These are phyloP conservation scores for Galaxias olidus DNA, from an alignment of 2,797 vertebrate species.

Conservation along the genomic window DNA sequence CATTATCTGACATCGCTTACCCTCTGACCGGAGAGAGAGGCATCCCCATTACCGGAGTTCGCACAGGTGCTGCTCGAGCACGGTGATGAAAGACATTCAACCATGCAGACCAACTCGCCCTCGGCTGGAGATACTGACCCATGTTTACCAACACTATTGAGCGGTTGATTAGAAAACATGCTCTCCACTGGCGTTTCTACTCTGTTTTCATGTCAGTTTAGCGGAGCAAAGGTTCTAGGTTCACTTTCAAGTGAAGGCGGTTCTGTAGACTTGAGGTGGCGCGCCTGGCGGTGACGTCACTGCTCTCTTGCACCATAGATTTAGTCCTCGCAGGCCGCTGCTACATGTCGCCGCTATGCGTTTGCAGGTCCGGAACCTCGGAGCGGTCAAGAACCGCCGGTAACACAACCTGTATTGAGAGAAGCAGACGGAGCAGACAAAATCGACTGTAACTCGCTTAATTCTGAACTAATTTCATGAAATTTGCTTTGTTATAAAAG, in stretches of 20 bases:
- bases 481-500: too few relatives aligned
- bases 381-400: too few relatives aligned
- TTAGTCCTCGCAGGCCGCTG: too few relatives aligned
- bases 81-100: constrained; percentile 41
- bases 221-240: constrained; percentile 54
- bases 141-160: constrained; percentile 30
- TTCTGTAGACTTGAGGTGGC: too few relatives aligned
- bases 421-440: too few relatives aligned
- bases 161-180: constrained; percentile 57
- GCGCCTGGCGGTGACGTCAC: too few relatives aligned
- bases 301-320: too few relatives aligned
- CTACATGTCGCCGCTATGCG: too few relatives aligned
- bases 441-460: too few relatives aligned
- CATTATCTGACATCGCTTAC: background rate
- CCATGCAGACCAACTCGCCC: constrained; percentile 66
- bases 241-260: background rate
- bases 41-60: background rate
- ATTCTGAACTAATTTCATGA: too few relatives aligned
- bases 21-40: background rate
- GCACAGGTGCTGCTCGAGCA: constrained; percentile 31
- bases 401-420: too few relatives aligned
- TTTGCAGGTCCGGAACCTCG: too few relatives aligned
- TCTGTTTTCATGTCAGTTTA: constrained; percentile 13
- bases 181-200: background rate
- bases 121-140: constrained; percentile 11